Conservation (phyloP, 1,140 invertebrate genomes). For the Carcinoscorpius rotundicauda region DNA sequence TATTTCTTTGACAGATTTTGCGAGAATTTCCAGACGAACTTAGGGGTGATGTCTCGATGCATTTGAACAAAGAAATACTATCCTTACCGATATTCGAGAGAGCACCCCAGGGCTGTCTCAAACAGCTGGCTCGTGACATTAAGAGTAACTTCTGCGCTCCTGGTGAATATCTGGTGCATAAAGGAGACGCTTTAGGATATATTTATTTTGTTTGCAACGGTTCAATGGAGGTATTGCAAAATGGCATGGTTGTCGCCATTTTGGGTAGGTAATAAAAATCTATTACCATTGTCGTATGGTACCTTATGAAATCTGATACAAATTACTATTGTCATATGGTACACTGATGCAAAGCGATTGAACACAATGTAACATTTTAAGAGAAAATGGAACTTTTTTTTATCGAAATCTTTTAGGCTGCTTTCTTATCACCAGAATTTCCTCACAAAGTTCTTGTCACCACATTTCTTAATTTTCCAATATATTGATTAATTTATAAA, state of each 20-base stretch:
- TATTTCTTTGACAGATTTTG: constrained; percentile 52
- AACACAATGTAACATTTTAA: no score
- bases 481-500: no score
- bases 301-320: no score
- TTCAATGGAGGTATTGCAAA: constrained; percentile 96
- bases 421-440: no score
- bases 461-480: no score
- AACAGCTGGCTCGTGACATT: constrained; percentile 79
- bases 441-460: no score
- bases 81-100: constrained; percentile 86
- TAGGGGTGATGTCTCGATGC: constrained; percentile 86
- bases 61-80: constrained; percentile 86
- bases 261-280: constrained; percentile 53
- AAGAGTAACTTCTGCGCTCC: constrained; percentile 88
- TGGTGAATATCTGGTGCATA: constrained; percentile 91
- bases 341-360: no score
- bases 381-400: no score
- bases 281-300: no score
- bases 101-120: constrained; percentile 74
- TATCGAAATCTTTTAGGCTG: no score
- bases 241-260: constrained; percentile 96
- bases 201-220: constrained; percentile 95
- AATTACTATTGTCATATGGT: no score
- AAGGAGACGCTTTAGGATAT: constrained; percentile 89
- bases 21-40: constrained; percentile 94